Base-by-base conservation (phyloP, 2,797 vertebrate species). In the Zenarchopterus dispar region DNA sequence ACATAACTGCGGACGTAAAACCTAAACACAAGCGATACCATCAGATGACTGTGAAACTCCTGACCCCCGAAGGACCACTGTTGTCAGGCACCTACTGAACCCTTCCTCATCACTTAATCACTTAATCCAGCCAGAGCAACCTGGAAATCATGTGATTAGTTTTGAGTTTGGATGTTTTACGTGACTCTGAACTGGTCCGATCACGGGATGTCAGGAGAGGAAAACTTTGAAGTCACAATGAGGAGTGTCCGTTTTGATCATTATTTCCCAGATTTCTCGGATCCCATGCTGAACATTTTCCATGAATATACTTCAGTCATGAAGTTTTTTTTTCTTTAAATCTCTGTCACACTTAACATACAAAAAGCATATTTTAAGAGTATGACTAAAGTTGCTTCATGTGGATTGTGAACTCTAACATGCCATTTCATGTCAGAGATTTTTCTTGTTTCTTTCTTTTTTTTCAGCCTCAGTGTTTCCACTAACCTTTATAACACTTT, bases 141-240 rank as follows among this genome's bases (percentile, higher is more conserved):
- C 75, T 80, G 62, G 49, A 63, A 53, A 79, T 45, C 85, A 86
- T 57, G 67, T 77, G 77, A 88, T 81, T 31, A 46, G 17, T 66
- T 56, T 18, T 54, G 31, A 58, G 62, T 51, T 17, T 51, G 36
- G 72, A 28, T 55, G 31, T 58, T 41, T 67, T 77, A 70, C 66
- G 50, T 16, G 67, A 58, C 62, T 78, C 39, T 67, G 55, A 44
- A 62, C 46, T 72, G 9, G 62, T 78, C 67, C 19, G 71, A 78
- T 88, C 82, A 88, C 54, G 73, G 63, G 75, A 80, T 70, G 75
- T 73, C 55, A 45, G 39, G 6, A 39, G 5, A 16, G 18, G 55
- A 19, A 52, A 24, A 41, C 81, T 85, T 85, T 89, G 70, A 88
- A 85, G 75, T 77, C 33, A 45, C 53, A 47, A 16, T 71, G 50